Percentiles rank a stretch among this genome's conserved stretches.
These are phyloP conservation scores for Cercocebus atys DNA, from an alignment of 2,113 vertebrate species.

Conservation along the genomic window DNA sequence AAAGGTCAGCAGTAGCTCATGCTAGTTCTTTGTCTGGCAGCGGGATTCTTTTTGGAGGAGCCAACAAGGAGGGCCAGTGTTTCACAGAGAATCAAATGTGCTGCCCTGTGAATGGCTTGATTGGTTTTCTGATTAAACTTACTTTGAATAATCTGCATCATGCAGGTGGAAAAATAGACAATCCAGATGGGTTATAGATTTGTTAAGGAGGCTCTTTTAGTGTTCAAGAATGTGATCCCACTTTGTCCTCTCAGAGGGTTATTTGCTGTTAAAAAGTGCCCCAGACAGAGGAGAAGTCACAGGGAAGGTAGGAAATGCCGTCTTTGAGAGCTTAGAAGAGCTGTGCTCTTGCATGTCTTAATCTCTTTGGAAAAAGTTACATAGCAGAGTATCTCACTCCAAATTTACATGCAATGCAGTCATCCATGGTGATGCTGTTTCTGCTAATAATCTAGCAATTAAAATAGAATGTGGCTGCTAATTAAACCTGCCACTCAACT, in stretches of 20 bases:
- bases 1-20: not conserved
- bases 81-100: not conserved
- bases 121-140: not conserved
- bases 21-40: not conserved
- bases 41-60: not conserved
- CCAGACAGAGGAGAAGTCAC: not conserved
- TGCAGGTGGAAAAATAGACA: not conserved
- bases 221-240: not conserved
- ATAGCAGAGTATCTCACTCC: slow-evolving; percentile 24
- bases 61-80: not conserved
- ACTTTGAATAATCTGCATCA: not conserved
- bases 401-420: not conserved
- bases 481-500: slow-evolving; percentile 81
- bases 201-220: not conserved
- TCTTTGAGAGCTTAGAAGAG: not conserved
- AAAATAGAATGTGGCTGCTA: slow-evolving; percentile 73
- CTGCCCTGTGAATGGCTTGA: not conserved
- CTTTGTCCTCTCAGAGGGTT: not conserved
- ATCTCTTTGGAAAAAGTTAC: slow-evolving; percentile 27
- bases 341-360: not conserved
- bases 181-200: not conserved
- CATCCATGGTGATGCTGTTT: slow-evolving; percentile 62
- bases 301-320: not conserved
- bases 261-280: not conserved
- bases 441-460: slow-evolving; percentile 77